Evolutionary conservation across 35 echinoderm and acorn worm genomes (phyloP).

Genomic region (Patiria miniata): DNA sequence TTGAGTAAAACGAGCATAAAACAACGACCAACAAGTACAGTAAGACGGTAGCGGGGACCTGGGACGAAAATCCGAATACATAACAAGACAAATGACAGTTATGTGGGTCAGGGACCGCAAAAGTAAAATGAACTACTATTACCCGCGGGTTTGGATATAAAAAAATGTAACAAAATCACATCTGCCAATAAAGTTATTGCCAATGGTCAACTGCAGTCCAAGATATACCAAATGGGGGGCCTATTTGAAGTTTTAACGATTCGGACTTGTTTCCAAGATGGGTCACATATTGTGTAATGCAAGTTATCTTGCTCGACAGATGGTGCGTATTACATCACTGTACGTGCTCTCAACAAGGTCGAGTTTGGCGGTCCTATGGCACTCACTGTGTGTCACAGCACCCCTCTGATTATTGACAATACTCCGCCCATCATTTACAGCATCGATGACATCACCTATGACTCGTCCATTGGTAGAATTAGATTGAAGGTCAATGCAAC

Average conservation of each 20-base stretch:
- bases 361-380: conserved; percentile 59
- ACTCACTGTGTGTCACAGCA: conserved; percentile 48
- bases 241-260: too few species aligned
- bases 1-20: too few species aligned
- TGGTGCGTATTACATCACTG: conserved; percentile 38
- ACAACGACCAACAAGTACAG: too few species aligned
- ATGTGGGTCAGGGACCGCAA: too few species aligned
- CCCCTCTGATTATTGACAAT: conserved; percentile 54
- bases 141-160: too few species aligned
- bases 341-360: conserved; percentile 53
- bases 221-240: background rate
- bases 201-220: too few species aligned
- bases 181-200: too few species aligned
- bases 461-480: background rate
- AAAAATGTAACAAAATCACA: too few species aligned
- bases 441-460: conserved; percentile 39
- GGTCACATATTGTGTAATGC: background rate
- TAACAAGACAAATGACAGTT: too few species aligned
- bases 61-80: too few species aligned
- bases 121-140: too few species aligned
- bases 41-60: too few species aligned
- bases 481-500: conserved; percentile 2
- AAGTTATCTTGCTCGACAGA: conserved; percentile 31
- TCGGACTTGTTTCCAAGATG: background rate
- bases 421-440: conserved; percentile 37